Conservation (phyloP, 2,888 invertebrate genomes). For the Clitarchus hookeri region DNA sequence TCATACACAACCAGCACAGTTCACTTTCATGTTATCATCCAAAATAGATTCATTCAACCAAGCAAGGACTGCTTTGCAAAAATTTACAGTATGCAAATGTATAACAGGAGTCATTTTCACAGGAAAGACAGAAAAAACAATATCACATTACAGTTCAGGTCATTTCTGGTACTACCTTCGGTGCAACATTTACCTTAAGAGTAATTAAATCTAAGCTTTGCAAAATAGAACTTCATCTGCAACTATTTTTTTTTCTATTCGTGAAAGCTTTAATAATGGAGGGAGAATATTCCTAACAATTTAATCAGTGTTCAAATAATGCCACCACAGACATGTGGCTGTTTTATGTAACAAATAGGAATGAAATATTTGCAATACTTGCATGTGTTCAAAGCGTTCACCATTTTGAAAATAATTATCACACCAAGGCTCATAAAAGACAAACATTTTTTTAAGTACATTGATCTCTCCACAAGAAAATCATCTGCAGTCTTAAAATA, state of each 20-base stretch:
- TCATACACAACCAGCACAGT: neutral
- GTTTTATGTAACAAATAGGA: neutral
- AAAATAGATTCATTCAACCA: neutral
- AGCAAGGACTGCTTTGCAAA: neutral
- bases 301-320: neutral
- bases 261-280: neutral
- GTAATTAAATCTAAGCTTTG: slow-evolving; percentile 14
- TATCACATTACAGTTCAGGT: slow-evolving; percentile 4
- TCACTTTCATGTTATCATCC: neutral
- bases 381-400: neutral
- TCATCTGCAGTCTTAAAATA: neutral
- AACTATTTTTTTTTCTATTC: slow-evolving; percentile 7
- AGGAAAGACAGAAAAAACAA: neutral
- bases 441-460: neutral
- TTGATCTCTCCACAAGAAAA: neutral
- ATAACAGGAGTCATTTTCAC: neutral
- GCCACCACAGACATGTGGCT: neutral
- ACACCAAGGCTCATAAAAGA: neutral
- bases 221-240: slow-evolving; percentile 14
- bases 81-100: neutral
- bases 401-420: neutral
- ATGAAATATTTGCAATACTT: neutral
- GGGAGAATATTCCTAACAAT: slow-evolving; percentile 1
- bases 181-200: neutral
- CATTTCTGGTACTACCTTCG: slow-evolving; percentile 6